Percentiles rank a stretch among this genome's conserved stretches.
phyloP scores from a whole-genome alignment of 2,888 invertebrate species.

The Omphaloscelis lunosa region DNA sequence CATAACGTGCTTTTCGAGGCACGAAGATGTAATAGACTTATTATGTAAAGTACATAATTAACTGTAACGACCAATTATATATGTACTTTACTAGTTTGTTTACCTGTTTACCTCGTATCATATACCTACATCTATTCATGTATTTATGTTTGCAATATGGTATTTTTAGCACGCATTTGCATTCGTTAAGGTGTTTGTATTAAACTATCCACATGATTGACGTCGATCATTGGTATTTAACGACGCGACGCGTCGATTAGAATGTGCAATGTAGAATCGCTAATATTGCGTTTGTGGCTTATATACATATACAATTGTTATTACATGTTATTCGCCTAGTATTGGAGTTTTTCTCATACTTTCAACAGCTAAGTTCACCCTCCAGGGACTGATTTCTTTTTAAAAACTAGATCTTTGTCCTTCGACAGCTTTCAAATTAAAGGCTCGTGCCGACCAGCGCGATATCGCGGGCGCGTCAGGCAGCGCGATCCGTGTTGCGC shows the following conservation, averaged over 20 bases:
- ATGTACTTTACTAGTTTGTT: constrained; percentile 45
- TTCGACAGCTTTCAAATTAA: too few relatives aligned
- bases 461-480: too few relatives aligned
- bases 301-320: too few relatives aligned
- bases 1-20: too few relatives aligned
- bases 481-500: too few relatives aligned
- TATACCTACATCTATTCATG: background rate
- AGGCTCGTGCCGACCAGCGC: too few relatives aligned
- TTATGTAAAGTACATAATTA: constrained; percentile 47
- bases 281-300: background rate
- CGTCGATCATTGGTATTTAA: background rate
- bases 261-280: background rate
- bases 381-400: background rate
- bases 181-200: background rate
- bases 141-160: background rate
- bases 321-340: background rate
- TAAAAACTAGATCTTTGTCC: too few relatives aligned
- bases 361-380: background rate
- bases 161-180: constrained; percentile 39
- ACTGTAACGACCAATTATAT: constrained; percentile 30
- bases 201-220: background rate
- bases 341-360: background rate
- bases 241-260: background rate
- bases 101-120: constrained; percentile 43
- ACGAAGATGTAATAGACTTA: constrained; percentile 31